Evolutionary conservation across 2,113 vertebrate species (phyloP).

Genomic region (Gallinago jamesoni): DNA sequence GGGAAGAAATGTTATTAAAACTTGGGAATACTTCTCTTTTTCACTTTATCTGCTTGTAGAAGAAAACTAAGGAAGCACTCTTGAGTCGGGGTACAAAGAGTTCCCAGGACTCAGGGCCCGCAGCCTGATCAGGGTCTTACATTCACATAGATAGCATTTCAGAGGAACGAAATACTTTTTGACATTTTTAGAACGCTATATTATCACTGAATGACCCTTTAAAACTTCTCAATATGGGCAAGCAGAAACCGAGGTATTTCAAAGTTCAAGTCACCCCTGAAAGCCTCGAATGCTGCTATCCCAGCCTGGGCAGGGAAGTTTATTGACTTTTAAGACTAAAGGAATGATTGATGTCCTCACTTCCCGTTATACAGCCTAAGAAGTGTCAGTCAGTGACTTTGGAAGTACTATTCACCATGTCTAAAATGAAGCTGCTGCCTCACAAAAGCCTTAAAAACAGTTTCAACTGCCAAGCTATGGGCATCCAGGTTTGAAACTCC

Average conservation of each 20-base stretch:
- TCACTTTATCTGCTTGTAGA: not conserved
- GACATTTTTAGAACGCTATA: not conserved
- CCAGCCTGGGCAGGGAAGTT: not conserved
- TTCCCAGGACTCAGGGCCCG: not conserved
- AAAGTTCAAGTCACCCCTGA: not conserved
- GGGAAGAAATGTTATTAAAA: not conserved
- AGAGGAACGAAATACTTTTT: not conserved
- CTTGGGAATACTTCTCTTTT: not conserved
- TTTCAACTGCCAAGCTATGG: not conserved
- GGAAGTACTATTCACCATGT: accelerated
- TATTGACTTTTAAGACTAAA: not conserved
- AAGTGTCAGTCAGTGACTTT: accelerated
- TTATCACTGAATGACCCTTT: not conserved
- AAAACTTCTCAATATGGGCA: not conserved
- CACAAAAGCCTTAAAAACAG: accelerated
- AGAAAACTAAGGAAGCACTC: not conserved
- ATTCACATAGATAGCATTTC: not conserved
- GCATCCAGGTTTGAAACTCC: not conserved
- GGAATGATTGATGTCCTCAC: not conserved
- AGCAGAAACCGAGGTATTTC: accelerated
- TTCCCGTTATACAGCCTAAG: accelerated
- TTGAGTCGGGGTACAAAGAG: not conserved
- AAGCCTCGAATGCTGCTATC: not conserved
- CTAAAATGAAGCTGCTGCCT: not conserved
- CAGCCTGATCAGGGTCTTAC: not conserved